Conservation (phyloP, 2,113 vertebrate genomes). For the Myocastor coypus region DNA sequence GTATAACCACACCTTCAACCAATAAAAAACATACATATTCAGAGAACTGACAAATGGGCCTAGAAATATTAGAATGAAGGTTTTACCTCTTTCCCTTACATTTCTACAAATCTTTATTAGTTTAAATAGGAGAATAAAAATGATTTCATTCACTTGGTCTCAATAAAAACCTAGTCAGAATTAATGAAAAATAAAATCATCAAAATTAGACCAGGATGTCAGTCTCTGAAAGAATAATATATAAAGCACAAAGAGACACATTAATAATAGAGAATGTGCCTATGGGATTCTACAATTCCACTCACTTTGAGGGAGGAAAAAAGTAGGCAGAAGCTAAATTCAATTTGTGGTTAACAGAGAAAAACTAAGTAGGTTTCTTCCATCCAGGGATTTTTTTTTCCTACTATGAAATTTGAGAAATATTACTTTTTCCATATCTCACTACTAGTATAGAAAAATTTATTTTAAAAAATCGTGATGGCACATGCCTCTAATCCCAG, state of each 20-base stretch:
- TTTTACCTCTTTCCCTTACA: constrained; percentile 7
- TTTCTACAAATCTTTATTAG: constrained; percentile 32
- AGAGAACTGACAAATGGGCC: neutral
- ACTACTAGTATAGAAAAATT: constrained; percentile 16
- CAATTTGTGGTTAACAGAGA: neutral
- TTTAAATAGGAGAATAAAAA: constrained; percentile 43
- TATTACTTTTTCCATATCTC: constrained; percentile 21
- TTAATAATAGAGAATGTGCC: constrained; percentile 43
- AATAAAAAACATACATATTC: constrained; percentile 55
- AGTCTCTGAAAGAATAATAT: constrained; percentile 23
- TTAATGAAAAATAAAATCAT: constrained; percentile 64
- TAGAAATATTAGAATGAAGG: neutral
- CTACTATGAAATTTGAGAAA: neutral
- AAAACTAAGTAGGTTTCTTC: constrained; percentile 28
- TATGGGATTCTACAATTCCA: constrained; percentile 51
- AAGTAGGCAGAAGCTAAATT: constrained; percentile 26
- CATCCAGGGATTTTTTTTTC: constrained; percentile 7
- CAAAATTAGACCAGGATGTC: constrained; percentile 32
- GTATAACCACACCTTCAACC: neutral
- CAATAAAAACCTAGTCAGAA: neutral
- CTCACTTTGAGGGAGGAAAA: constrained; percentile 28
- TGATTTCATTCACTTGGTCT: constrained; percentile 26
- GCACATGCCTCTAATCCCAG: neutral
- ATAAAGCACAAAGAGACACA: constrained; percentile 36
- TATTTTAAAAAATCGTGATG: neutral